Evolutionary conservation across 1,140 invertebrate species (phyloP).

Genomic region (Pectinophora gossypiella): DNA sequence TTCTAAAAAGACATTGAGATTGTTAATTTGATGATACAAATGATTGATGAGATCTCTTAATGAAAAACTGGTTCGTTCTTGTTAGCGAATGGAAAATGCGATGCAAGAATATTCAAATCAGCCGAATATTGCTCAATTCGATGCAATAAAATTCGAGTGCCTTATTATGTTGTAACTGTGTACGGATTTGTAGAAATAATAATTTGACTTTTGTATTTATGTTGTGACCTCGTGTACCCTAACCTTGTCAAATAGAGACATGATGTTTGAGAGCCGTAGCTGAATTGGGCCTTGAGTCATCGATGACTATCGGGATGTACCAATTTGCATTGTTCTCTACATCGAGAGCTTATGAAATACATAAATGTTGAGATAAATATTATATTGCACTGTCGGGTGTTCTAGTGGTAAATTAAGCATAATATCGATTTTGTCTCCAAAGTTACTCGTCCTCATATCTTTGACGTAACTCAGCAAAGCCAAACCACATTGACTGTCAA

Average conservation of each 20-base stretch:
- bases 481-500: too few relatives aligned
- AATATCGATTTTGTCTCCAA: too few relatives aligned
- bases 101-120: constrained; percentile 3
- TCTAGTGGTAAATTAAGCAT: too few relatives aligned
- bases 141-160: constrained; percentile 2
- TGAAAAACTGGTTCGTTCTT: background rate
- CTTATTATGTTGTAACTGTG: constrained; percentile 5
- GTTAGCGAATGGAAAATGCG: background rate
- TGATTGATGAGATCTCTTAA: background rate
- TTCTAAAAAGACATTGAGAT: background rate
- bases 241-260: constrained; percentile 49
- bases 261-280: constrained; percentile 26
- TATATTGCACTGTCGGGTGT: background rate
- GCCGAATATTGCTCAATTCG: background rate
- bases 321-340: constrained; percentile 37
- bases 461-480: too few relatives aligned
- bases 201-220: constrained; percentile 20
- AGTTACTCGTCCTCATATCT: too few relatives aligned
- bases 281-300: constrained; percentile 45
- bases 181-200: constrained; percentile 4
- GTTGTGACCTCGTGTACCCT: constrained; percentile 29
- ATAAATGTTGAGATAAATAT: background rate
- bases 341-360: constrained; percentile 1
- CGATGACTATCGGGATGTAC: constrained; percentile 55
- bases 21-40: background rate